A percentile compares a stretch with the other conserved stretches of the same genome.
phyloP scores from a whole-genome alignment of 2,888 invertebrate species.

The Drosophila borborema region DNA sequence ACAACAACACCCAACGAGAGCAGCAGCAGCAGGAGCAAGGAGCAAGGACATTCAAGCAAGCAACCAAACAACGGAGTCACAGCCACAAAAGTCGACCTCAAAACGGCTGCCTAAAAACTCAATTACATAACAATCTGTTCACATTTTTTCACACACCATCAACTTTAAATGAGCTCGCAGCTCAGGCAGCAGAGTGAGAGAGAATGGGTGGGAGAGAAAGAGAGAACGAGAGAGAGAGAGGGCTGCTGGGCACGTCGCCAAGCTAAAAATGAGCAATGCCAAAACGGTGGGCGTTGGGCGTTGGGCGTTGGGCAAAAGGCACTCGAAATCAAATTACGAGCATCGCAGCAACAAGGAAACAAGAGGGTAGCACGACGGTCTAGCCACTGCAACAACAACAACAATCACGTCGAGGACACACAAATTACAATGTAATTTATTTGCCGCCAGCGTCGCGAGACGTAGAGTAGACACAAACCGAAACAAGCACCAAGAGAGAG shows the following conservation, averaged over 20 bases:
- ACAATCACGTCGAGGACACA: constrained; percentile 62
- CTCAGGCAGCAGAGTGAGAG: neutral
- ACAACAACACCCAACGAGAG: constrained; percentile 48
- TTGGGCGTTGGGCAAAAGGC: constrained; percentile 51
- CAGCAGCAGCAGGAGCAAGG: constrained; percentile 7
- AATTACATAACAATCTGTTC: constrained; percentile 85
- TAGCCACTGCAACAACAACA: constrained; percentile 54
- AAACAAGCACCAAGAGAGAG: neutral
- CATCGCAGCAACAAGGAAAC: constrained; percentile 31
- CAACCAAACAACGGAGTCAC: constrained; percentile 44
- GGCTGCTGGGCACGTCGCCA: constrained; percentile 60
- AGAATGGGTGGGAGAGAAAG: neutral
- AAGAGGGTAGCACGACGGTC: constrained; percentile 55
- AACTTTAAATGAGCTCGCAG: constrained; percentile 81
- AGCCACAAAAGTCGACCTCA: constrained; percentile 79
- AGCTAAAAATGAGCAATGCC: constrained; percentile 65
- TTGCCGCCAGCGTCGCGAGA: constrained; percentile 65
- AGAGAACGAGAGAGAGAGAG: neutral
- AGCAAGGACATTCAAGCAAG: constrained; percentile 31
- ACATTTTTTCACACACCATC: constrained; percentile 85
- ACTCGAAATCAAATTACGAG: constrained; percentile 78
- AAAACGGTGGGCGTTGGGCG: constrained; percentile 59
- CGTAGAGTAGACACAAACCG: constrained; percentile 21
- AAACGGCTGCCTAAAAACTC: constrained; percentile 83
- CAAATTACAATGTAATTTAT: constrained; percentile 83